Conservation (phyloP, 2,113 vertebrate genomes). For the Varanus salvator region DNA sequence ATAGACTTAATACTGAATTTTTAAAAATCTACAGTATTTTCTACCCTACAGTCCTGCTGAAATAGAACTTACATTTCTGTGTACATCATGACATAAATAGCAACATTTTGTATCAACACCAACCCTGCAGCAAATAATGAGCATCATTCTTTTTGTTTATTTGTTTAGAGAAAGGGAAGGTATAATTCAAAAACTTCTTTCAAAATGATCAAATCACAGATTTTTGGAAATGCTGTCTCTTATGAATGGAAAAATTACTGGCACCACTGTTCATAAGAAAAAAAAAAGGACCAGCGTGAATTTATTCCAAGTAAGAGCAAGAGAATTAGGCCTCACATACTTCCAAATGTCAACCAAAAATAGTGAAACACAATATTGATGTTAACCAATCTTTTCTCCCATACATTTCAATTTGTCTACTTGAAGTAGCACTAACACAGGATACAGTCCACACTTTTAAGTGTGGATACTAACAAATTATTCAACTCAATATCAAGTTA, state of each 20-base stretch:
- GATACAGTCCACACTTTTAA: too few relatives aligned
- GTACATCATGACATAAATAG: constrained; percentile 51
- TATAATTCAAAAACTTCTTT: background rate
- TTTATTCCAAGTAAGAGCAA: constrained; percentile 9
- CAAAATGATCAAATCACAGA: background rate
- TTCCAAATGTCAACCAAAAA: too few relatives aligned
- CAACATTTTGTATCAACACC: constrained; percentile 46
- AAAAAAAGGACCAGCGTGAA: constrained; percentile 9
- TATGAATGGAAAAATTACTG: background rate
- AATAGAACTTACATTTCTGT: constrained; percentile 72
- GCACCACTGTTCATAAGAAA: constrained; percentile 20
- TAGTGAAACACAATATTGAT: too few relatives aligned
- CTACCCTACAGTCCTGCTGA: constrained; percentile 55
- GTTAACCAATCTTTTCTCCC: too few relatives aligned
- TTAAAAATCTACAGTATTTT: constrained; percentile 53
- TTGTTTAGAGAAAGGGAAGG: too few relatives aligned
- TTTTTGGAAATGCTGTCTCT: background rate
- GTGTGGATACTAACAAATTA: too few relatives aligned
- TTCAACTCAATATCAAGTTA: too few relatives aligned
- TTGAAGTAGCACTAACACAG: too few relatives aligned
- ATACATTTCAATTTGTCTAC: too few relatives aligned
- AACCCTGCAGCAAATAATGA: constrained; percentile 29
- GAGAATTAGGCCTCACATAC: background rate
- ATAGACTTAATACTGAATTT: too few relatives aligned
- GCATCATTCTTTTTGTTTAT: background rate